Evolutionary conservation across 1,140 invertebrate genomes (phyloP).

Genomic region (Phortica variegata): DNA sequence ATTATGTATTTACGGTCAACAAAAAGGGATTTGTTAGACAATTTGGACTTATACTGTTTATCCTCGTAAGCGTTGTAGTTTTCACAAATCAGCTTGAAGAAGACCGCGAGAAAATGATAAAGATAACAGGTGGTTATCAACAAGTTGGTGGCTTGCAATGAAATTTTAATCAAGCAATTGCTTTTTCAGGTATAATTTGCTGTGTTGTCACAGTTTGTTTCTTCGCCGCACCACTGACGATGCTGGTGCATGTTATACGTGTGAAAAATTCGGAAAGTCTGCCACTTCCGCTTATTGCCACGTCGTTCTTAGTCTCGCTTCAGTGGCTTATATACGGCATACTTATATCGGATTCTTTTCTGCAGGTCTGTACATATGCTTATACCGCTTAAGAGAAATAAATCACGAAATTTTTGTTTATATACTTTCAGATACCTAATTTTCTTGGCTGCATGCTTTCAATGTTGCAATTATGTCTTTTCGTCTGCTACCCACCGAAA

Average conservation of each 20-base stretch:
- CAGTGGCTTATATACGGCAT: conserved; percentile 77
- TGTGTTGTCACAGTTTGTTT: conserved; percentile 73
- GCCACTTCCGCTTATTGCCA: conserved; percentile 75
- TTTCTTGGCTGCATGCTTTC: conserved; percentile 70
- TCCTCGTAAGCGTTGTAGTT: conserved; percentile 34
- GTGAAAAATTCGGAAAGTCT: conserved; percentile 74
- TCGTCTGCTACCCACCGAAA: conserved; percentile 67
- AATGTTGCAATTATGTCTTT: conserved; percentile 68
- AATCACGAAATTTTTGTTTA: conserved; percentile 10
- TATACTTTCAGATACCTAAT: conserved; percentile 64
- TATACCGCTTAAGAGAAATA: conserved; percentile 1
- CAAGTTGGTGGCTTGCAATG: neutral
- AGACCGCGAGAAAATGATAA: conserved; percentile 33
- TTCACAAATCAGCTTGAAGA: conserved; percentile 33
- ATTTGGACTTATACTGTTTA: conserved; percentile 32
- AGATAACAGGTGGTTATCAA: conserved; percentile 34
- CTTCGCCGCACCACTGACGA: conserved; percentile 75
- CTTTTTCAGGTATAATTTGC: conserved; percentile 64
- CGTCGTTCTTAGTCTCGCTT: conserved; percentile 71
- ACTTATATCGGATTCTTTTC: conserved; percentile 69
- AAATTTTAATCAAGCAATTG: neutral
- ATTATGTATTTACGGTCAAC: conserved; percentile 61
- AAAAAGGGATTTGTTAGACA: conserved; percentile 45
- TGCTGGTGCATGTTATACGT: conserved; percentile 73
- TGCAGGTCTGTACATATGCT: conserved; percentile 62